A percentile compares a stretch with the other conserved stretches of the same genome.
Evolutionary conservation across 2,797 vertebrate genomes (phyloP).

Genomic region (Oreochromis grahami): DNA sequence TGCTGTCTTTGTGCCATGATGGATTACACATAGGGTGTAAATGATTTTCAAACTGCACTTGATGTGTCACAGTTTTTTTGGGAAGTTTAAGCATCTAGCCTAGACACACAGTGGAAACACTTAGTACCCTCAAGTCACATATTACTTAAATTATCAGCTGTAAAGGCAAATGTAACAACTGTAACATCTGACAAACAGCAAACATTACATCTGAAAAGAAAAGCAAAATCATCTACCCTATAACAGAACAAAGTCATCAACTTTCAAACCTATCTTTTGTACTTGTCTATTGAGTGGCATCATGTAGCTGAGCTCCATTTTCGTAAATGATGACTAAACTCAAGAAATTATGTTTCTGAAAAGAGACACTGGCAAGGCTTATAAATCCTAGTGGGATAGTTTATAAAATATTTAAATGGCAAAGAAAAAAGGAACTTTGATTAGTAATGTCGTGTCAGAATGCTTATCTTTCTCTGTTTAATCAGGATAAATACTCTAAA

Average conservation of each 20-base stretch:
- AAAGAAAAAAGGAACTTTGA: not conserved
- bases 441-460: not conserved
- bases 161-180: not conserved
- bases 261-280: not conserved
- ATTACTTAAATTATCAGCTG: not conserved
- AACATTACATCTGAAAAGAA: not conserved
- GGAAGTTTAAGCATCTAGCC: not conserved
- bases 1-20: not conserved
- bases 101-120: not conserved
- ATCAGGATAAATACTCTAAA: not conserved
- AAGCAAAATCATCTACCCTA: not conserved
- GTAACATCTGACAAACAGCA: not conserved
- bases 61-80: fast-evolving
- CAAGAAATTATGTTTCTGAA: conserved; percentile 10
- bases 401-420: not conserved
- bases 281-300: not conserved
- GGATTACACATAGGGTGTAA: not conserved
- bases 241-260: not conserved
- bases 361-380: not conserved
- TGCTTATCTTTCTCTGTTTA: not conserved
- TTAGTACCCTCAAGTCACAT: not conserved
- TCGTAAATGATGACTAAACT: conserved; percentile 5
- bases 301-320: not conserved
- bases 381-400: conserved; percentile 2
- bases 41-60: not conserved